Conservation (phyloP, 2,888 invertebrate genomes). For the Hypomecis atomaria region DNA sequence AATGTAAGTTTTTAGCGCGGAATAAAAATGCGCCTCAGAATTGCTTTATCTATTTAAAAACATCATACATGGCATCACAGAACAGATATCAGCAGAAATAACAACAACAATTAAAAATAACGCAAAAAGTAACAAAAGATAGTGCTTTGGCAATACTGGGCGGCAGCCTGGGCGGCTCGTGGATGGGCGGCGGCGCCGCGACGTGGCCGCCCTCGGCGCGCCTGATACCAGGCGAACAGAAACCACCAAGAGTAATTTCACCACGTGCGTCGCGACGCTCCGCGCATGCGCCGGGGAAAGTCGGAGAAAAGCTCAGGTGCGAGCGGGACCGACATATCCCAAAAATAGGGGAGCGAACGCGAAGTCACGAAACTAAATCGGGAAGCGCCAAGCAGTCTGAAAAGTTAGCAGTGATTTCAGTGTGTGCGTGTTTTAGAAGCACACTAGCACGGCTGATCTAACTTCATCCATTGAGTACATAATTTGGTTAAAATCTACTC, state of each 20-base stretch:
- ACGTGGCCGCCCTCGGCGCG: conserved; percentile 82
- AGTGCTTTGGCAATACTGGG: conserved; percentile 45
- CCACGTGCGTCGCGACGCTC: conserved; percentile 75
- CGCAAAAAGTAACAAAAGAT: not conserved
- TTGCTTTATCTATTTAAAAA: too few relatives aligned
- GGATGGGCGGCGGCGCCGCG: conserved; percentile 79
- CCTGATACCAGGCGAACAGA: conserved; percentile 79
- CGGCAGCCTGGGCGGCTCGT: conserved; percentile 65
- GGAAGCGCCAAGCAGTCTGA: conserved; percentile 83
- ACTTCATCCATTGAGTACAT: not conserved
- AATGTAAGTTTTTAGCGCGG: too few relatives aligned
- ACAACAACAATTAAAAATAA: not conserved
- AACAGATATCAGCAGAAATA: too few relatives aligned
- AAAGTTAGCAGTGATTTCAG: conserved; percentile 56
- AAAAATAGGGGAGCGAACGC: conserved; percentile 70
- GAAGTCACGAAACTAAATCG: conserved; percentile 67
- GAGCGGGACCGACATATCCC: conserved; percentile 61
- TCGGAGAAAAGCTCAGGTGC: conserved; percentile 66
- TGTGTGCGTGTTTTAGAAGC: conserved; percentile 48
- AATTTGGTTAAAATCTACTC: not conserved
- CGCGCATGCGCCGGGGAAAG: conserved; percentile 79
- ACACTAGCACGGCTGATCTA: conserved; percentile 34
- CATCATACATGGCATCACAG: too few relatives aligned
- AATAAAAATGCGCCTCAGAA: too few relatives aligned
- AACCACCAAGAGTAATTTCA: conserved; percentile 54